phyloP scores from a whole-genome alignment of 2,888 invertebrate species.

The Nomada goodeniana region DNA sequence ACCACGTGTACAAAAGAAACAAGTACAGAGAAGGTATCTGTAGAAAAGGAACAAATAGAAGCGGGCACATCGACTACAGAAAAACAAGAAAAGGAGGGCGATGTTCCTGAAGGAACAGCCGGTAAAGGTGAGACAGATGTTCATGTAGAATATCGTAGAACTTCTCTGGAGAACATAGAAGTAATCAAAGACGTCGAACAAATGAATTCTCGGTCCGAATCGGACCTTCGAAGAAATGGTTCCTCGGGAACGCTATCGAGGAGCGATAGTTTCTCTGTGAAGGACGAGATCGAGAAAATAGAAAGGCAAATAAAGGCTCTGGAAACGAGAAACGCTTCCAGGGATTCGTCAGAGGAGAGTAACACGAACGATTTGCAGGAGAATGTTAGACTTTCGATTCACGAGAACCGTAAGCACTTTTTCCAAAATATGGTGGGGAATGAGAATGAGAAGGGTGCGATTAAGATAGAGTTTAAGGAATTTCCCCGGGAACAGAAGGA shows the following conservation, averaged over 20 bases:
- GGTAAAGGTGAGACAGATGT: slow-evolving; percentile 8
- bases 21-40: background rate
- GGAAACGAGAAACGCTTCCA: slow-evolving; percentile 67
- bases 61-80: background rate
- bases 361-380: slow-evolving; percentile 45
- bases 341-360: slow-evolving; percentile 53
- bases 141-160: slow-evolving; percentile 64
- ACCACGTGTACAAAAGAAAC: background rate
- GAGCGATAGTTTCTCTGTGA: slow-evolving; percentile 79
- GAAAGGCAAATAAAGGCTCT: slow-evolving; percentile 79
- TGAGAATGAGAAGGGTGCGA: slow-evolving; percentile 58
- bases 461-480: slow-evolving; percentile 78
- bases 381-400: slow-evolving; percentile 70
- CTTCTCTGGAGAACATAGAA: slow-evolving; percentile 85
- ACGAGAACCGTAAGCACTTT: slow-evolving; percentile 77
- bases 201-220: slow-evolving; percentile 75
- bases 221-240: slow-evolving; percentile 77
- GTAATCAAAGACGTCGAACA: slow-evolving; percentile 83
- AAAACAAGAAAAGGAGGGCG: slow-evolving; percentile 69
- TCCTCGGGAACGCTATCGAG: slow-evolving; percentile 70
- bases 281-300: slow-evolving; percentile 81
- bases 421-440: slow-evolving; percentile 75
- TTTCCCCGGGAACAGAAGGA: slow-evolving; percentile 78
- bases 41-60: slow-evolving; percentile 6
- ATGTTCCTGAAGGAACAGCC: background rate